A percentile compares a stretch with the other conserved stretches of the same genome.
Evolutionary conservation across 2,888 invertebrate species (phyloP).

Genomic region (Theretra japonica): DNA sequence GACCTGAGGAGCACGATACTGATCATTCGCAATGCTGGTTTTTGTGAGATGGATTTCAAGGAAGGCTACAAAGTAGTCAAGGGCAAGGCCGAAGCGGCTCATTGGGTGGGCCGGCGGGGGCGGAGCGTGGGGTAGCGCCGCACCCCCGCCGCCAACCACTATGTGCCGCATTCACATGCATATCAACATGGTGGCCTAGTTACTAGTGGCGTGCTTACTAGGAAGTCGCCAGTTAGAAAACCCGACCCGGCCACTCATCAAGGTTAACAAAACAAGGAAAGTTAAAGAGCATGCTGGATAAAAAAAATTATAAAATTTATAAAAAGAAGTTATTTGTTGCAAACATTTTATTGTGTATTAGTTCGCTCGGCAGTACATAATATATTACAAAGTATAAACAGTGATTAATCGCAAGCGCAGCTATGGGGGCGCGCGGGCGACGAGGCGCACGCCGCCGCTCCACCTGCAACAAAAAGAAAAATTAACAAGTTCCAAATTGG

Average conservation of each 20-base stretch:
- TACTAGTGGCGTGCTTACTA: not conserved
- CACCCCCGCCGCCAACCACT: conserved; percentile 25
- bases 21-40: conserved; percentile 52
- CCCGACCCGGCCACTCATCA: not conserved
- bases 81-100: conserved; percentile 48
- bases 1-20: conserved; percentile 30
- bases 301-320: conserved; percentile 39
- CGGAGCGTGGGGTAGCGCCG: conserved; percentile 49
- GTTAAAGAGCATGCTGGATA: conserved; percentile 33
- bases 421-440: not conserved
- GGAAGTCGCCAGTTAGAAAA: not conserved
- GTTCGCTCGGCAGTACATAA: conserved; percentile 16
- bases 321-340: conserved; percentile 33
- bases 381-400: conserved; percentile 32
- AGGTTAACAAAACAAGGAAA: conserved; percentile 30
- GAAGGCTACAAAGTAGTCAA: conserved; percentile 48
- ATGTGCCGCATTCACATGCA: conserved; percentile 5
- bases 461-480: conserved; percentile 63
- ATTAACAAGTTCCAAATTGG: conserved; percentile 54
- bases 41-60: conserved; percentile 44
- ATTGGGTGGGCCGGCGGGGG: conserved; percentile 62
- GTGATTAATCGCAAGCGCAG: conserved; percentile 31
- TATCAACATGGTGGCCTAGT: no score
- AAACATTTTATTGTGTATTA: conserved; percentile 31
- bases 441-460: conserved; percentile 36